Base-by-base conservation (phyloP, 2,888 invertebrate species). In the Odontocolon sp. region DNA sequence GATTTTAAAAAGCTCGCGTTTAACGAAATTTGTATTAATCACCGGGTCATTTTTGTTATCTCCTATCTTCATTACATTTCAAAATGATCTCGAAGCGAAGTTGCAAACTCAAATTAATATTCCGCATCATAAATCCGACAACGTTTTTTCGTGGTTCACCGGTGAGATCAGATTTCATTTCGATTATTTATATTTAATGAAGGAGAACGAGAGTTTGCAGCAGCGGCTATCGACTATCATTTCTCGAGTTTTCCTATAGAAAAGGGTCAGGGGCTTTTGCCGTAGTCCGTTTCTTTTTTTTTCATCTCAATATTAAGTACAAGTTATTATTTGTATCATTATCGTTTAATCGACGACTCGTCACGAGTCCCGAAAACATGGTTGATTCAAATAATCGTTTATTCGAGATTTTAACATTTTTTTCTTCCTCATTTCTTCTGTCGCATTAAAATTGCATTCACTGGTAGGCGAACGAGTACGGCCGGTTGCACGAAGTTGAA, bases 401-500 rank as follows among this genome's bases (percentile, higher is more conserved):
- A 36, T 70, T 42, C 67, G 31, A 57, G 69, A 57, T 42, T 61
- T 21, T 59, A 47, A 70, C 28, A 28, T 11, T n/a, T 33, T 64
- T 56, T 56, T 67, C 45, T 70, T 67, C 78, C 47, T 64, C 77
- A 72, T 63, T 75, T 77, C 78, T 66, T 77, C 72, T 80, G 67
- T 76, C 52, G 16, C 57, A 86, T 52, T 86, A 82, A 77, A 86
- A 85, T 86, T 87, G 86, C 84, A 81, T 86, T 87, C 83, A 85
- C 87, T 86, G 85, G 83, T 85, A 86, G 85, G 82, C 83, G 80
- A 86, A 59, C 81, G 84, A 87, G 84, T 88, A 87, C 85, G 84
- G 86, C 84, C 67, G 56, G 56, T 71, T 66, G 61, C 67, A 67
- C 67, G 45, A 33, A 42, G 50, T n/a, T 63, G 67, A 71, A 26